Percentiles rank a stretch among this genome's conserved stretches.
Conservation (phyloP, 2,113 vertebrate genomes). For the Carettochelys insculpta region DNA sequence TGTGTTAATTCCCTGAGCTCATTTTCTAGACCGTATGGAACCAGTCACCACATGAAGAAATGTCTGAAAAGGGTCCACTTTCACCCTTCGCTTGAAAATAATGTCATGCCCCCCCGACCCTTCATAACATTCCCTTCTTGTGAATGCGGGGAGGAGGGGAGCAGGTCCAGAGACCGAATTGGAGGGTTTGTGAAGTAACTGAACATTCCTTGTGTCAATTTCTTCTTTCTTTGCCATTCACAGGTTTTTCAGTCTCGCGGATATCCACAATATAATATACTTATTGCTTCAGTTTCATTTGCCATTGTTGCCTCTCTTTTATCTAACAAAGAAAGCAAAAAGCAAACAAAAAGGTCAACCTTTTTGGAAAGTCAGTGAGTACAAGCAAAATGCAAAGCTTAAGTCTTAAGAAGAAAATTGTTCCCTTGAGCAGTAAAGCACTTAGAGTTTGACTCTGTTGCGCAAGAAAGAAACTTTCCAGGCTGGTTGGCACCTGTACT, state of each 20-base stretch:
- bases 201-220: background rate
- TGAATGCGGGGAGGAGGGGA: background rate
- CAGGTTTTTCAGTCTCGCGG: conserved; percentile 4
- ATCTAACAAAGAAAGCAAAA: background rate
- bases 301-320: conserved; percentile 40
- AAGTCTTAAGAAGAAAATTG: background rate
- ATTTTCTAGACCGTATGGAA: background rate
- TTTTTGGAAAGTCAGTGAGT: conserved; percentile 61
- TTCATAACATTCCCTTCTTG: too few relatives aligned
- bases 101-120: background rate
- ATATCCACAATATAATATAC: background rate
- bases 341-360: conserved; percentile 40
- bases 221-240: background rate
- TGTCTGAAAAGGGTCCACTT: background rate
- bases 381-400: conserved; percentile 54
- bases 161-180: background rate
- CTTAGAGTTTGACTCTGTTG: conserved; percentile 63
- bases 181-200: background rate
- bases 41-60: fast-evolving
- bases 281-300: conserved; percentile 39
- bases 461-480: conserved; percentile 65
- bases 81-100: background rate
- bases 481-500: conserved; percentile 58
- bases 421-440: conserved; percentile 56
- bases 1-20: background rate